A percentile compares a stretch with the other conserved stretches of the same genome.
These are phyloP conservation scores for Eupithecia vulgata DNA, from an alignment of 2,888 invertebrate genomes.

Conservation along the genomic window DNA sequence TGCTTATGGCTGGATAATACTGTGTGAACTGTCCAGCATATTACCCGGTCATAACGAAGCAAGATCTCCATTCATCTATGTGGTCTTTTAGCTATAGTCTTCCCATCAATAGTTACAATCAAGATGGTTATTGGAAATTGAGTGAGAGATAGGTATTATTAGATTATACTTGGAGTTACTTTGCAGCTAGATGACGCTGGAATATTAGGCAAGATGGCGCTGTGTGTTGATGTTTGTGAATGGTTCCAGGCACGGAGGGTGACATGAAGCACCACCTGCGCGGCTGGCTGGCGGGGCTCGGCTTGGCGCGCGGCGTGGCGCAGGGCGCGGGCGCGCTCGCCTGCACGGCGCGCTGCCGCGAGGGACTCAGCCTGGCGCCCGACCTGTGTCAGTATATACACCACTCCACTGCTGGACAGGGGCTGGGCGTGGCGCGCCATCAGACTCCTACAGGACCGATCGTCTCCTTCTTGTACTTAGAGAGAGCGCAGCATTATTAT, in stretches of 20 bases:
- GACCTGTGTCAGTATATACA: conserved; percentile 82
- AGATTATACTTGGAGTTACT: background rate
- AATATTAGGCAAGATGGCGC: background rate
- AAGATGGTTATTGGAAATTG: background rate
- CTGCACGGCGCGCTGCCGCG: conserved; percentile 92
- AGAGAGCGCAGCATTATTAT: no score
- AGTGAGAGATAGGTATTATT: no score
- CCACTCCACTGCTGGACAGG: background rate
- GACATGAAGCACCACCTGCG: conserved; percentile 95
- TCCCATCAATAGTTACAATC: background rate
- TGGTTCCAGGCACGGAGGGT: conserved; percentile 89
- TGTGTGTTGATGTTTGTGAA: conserved; percentile 2
- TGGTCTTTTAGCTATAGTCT: background rate
- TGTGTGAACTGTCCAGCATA: background rate
- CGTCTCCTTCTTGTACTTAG: no score
- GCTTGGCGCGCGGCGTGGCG: conserved; percentile 89
- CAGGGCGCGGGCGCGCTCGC: conserved; percentile 89
- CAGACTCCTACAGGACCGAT: no score
- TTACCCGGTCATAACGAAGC: background rate
- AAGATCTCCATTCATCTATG: background rate
- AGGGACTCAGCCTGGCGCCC: conserved; percentile 86
- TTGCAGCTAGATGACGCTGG: background rate
- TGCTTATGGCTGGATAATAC: no score
- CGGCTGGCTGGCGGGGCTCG: conserved; percentile 95
- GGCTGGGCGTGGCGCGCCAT: no score